These are phyloP conservation scores for Nysson spinosus DNA, from an alignment of 2,888 invertebrate genomes.

Conservation along the genomic window DNA sequence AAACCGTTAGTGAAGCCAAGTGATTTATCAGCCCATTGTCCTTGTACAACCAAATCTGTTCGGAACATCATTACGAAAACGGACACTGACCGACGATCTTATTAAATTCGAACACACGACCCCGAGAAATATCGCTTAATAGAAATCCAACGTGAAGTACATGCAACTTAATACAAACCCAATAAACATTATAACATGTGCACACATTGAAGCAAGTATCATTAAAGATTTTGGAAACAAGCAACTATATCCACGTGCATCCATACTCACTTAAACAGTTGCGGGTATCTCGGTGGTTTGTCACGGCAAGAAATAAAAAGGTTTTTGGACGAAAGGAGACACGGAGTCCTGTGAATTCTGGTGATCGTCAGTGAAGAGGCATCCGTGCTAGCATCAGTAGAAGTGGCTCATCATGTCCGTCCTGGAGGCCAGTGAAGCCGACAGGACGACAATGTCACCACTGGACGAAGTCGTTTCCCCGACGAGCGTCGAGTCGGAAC, in stretches of 20 bases:
- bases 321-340: slow-evolving; percentile 14
- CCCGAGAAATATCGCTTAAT: no score
- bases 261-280: slow-evolving; percentile 29
- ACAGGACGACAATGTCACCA: slow-evolving; percentile 73
- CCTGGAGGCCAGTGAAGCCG: slow-evolving; percentile 66
- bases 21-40: slow-evolving; percentile 36
- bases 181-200: no score
- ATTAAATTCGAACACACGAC: no score
- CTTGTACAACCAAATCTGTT: background rate
- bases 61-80: slow-evolving; percentile 7
- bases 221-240: no score
- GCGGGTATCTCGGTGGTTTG: slow-evolving; percentile 32
- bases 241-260: slow-evolving; percentile 41
- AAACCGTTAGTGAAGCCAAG: slow-evolving; percentile 28
- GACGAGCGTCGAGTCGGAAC: slow-evolving; percentile 72
- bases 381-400: slow-evolving; percentile 6
- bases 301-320: slow-evolving; percentile 9
- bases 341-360: slow-evolving; percentile 28
- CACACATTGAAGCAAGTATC: no score
- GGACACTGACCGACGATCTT: background rate
- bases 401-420: slow-evolving; percentile 67
- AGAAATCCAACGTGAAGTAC: no score
- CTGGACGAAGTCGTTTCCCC: slow-evolving; percentile 73
- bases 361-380: slow-evolving; percentile 28
- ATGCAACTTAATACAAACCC: no score